Conservation (phyloP, 1,140 invertebrate species). For the Rhopalosiphum maidis region DNA sequence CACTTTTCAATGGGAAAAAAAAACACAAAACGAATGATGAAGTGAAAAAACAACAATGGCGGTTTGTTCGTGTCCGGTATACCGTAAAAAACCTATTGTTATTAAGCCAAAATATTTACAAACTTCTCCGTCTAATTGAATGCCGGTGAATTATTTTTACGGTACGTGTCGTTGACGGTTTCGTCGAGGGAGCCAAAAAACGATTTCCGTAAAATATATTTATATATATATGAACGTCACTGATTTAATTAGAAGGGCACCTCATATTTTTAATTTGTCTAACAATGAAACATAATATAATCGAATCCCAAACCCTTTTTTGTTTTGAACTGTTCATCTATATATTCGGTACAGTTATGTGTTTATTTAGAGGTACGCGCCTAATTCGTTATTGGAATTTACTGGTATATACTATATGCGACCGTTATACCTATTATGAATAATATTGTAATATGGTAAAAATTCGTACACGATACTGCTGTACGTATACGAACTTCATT, state of each 20-base stretch:
- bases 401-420: not conserved
- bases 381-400: constrained; percentile 3
- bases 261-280: constrained; percentile 20
- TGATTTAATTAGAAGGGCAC: constrained; percentile 52
- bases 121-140: constrained; percentile 57
- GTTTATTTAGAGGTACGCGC: not conserved
- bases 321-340: not conserved
- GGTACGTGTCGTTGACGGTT: constrained; percentile 56
- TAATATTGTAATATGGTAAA: not conserved
- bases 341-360: not conserved
- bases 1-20: constrained; percentile 54
- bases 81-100: constrained; percentile 58
- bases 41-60: constrained; percentile 57
- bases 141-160: constrained; percentile 55
- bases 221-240: not conserved
- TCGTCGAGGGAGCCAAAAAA: constrained; percentile 54
- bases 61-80: constrained; percentile 57
- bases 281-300: constrained; percentile 1
- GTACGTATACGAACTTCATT: not conserved
- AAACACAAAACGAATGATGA: constrained; percentile 54
- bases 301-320: constrained; percentile 11
- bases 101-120: constrained; percentile 58
- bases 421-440: not conserved
- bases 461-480: not conserved
- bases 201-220: constrained; percentile 11